Evolutionary conservation across 2,888 invertebrate genomes (phyloP).

Genomic region (Epiblema foenella): DNA sequence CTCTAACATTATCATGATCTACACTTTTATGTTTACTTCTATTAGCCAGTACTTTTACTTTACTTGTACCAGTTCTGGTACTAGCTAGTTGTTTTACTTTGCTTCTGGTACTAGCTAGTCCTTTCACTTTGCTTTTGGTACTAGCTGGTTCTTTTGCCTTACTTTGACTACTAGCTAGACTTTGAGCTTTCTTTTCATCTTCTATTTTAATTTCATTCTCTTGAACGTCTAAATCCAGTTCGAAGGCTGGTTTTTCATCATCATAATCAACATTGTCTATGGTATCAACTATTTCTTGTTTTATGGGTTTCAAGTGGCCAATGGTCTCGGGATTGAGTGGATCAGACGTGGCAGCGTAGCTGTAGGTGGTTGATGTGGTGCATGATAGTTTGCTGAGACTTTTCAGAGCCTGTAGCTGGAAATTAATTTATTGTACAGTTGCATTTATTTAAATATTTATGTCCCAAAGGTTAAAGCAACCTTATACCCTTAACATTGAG

Average conservation of each 20-base stretch:
- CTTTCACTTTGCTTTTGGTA: slow-evolving; percentile 10
- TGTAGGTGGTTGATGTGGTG: slow-evolving; percentile 42
- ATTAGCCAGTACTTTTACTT: slow-evolving; percentile 29
- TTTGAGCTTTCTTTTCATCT: slow-evolving; percentile 31
- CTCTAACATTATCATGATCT: slow-evolving; percentile 46
- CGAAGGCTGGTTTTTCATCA: background rate
- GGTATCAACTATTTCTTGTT: background rate
- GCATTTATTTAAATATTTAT: too few species aligned
- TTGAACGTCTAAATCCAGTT: slow-evolving; percentile 1
- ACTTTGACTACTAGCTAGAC: slow-evolving; percentile 21
- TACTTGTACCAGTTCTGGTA: background rate
- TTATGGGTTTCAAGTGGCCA: slow-evolving; percentile 35
- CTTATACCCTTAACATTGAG: too few species aligned
- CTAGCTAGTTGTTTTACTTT: slow-evolving; percentile 33
- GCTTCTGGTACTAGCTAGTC: background rate
- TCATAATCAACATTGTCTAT: background rate
- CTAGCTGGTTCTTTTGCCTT: slow-evolving; percentile 26
- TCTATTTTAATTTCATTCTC: slow-evolving; percentile 26
- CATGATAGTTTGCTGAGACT: slow-evolving; percentile 45
- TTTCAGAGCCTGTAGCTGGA: slow-evolving; percentile 46
- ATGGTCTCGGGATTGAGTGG: slow-evolving; percentile 40
- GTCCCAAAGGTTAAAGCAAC: too few species aligned
- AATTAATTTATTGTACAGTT: slow-evolving; percentile 12
- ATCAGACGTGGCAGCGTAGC: slow-evolving; percentile 44
- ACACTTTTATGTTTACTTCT: background rate